Base-by-base conservation (phyloP, 2,797 vertebrate species). In the Varecia variegata region DNA sequence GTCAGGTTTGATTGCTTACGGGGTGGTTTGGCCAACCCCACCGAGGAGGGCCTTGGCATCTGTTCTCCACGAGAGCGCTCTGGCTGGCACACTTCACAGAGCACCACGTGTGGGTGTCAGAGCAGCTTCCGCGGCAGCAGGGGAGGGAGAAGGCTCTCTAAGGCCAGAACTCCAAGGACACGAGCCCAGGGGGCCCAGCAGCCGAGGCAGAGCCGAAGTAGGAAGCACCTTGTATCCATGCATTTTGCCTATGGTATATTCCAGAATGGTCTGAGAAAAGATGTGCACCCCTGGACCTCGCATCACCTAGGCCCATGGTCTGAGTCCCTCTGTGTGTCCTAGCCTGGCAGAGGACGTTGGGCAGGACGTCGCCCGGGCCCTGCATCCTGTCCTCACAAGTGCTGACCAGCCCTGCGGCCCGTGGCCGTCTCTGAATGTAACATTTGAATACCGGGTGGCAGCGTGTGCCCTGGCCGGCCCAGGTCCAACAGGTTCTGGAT, bases 231-330 rank as follows among this genome's bases (percentile, higher is more conserved):
- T 6, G 38, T 12, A 0, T 3, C 21, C 20, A 17, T 8, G 18
- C n/a, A 0, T 7, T 7, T 8, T 0, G 0, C 23, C 67, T 32
- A 30, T 7, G 9, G 47, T 25, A 1, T 3, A 35, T 0, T 0
- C n/a, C 3, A 38, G 20, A 3, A 35, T 1, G 62, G 1, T 32
- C 47, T 23, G 40, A 50, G 92, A 8, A 84, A 27, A 32, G n/a
- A 1, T 2, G n/a, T 25, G 9, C 10, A 5, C 20, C 40, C 38
- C n/a, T 18, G 84, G 38, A 9, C 8, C 18, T 43, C n/a, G 6
- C 1, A 1, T 47, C 38, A 35, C 71, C 47, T 27, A 0, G 0
- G 13, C 40, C 58, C 50, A 2, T 2, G 13, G 6, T 1, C 4
- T 32, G 9, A 6, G n/a, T 11, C 2, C 35, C 38, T 14, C 18